A percentile compares a stretch with the other conserved stretches of the same genome.
Conservation (phyloP, 2,888 invertebrate genomes). For the Diaprepes abbreviatus region DNA sequence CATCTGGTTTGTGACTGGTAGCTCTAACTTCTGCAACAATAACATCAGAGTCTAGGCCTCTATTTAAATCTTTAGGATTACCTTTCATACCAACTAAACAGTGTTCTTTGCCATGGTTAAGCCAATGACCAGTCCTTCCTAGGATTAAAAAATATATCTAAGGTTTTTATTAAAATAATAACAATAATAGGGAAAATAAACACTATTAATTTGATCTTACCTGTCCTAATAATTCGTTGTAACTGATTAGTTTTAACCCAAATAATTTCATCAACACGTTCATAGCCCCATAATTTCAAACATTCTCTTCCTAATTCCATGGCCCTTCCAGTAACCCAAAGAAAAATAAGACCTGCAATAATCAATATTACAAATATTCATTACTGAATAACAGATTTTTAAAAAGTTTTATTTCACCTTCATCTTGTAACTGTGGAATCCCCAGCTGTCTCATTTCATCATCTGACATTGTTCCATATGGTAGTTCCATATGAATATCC, state of each 20-base stretch:
- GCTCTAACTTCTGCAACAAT: constrained; percentile 98
- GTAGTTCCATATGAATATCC: constrained; percentile 99
- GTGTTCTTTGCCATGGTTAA: constrained; percentile 98
- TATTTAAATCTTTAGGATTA: constrained; percentile 89
- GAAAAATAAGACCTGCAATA: constrained; percentile 84
- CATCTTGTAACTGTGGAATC: constrained; percentile 94
- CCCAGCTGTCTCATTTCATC: constrained; percentile 98
- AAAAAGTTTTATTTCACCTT: constrained; percentile 68
- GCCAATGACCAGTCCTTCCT: constrained; percentile 97
- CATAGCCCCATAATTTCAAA: constrained; percentile 96
- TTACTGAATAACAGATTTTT: too few relatives aligned
- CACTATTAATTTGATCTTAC: too few relatives aligned
- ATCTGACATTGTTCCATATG: constrained; percentile 98
- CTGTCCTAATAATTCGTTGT: constrained; percentile 96
- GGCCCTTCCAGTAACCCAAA: constrained; percentile 98
- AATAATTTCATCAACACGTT: constrained; percentile 95
- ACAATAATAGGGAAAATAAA: too few relatives aligned
- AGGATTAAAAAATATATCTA: constrained; percentile 67
- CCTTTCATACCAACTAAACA: constrained; percentile 98
- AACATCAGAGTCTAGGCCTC: constrained; percentile 97
- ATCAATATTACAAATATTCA: too few relatives aligned
- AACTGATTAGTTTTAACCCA: constrained; percentile 99
- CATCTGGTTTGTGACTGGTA: constrained; percentile 98
- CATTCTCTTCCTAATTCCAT: constrained; percentile 98
- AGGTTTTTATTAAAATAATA: too few relatives aligned